These are phyloP conservation scores for Suncus etruscus DNA, from an alignment of 2,113 vertebrate genomes.

Conservation along the genomic window DNA sequence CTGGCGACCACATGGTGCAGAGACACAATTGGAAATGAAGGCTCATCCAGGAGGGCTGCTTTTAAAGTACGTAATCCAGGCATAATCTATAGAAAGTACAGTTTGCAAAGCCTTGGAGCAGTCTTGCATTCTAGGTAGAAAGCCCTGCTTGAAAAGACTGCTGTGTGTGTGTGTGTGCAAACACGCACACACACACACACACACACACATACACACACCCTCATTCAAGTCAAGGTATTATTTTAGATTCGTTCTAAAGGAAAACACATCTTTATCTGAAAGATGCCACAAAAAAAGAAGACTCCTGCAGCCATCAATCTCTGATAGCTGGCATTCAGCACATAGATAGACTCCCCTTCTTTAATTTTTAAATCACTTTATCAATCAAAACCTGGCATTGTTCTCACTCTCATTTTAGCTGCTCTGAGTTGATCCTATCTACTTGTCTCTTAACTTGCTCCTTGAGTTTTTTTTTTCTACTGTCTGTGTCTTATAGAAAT, in stretches of 20 bases:
- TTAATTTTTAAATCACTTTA: slow-evolving; percentile 80
- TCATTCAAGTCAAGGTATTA: slow-evolving; percentile 20
- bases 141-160: slow-evolving; percentile 21
- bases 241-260: slow-evolving; percentile 73
- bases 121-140: slow-evolving; percentile 35
- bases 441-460: slow-evolving; percentile 54
- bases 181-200: background rate
- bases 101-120: slow-evolving; percentile 25
- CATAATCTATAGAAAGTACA: slow-evolving; percentile 3
- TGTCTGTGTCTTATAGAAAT: slow-evolving; percentile 70
- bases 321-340: slow-evolving; percentile 63
- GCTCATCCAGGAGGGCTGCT: slow-evolving; percentile 52
- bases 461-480: slow-evolving; percentile 41
- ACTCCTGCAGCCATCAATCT: slow-evolving; percentile 60
- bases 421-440: slow-evolving; percentile 73
- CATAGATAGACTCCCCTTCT: slow-evolving; percentile 67
- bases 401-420: slow-evolving; percentile 71
- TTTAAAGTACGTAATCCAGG: slow-evolving; percentile 49
- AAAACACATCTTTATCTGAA: slow-evolving; percentile 74
- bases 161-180: background rate
- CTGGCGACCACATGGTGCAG: slow-evolving; percentile 55
- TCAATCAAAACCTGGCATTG: slow-evolving; percentile 74
- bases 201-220: background rate
- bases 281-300: slow-evolving; percentile 59
- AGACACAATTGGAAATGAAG: slow-evolving; percentile 72